Evolutionary conservation across 2,113 vertebrate species (phyloP).

Genomic region (Pundamilia nyererei): DNA sequence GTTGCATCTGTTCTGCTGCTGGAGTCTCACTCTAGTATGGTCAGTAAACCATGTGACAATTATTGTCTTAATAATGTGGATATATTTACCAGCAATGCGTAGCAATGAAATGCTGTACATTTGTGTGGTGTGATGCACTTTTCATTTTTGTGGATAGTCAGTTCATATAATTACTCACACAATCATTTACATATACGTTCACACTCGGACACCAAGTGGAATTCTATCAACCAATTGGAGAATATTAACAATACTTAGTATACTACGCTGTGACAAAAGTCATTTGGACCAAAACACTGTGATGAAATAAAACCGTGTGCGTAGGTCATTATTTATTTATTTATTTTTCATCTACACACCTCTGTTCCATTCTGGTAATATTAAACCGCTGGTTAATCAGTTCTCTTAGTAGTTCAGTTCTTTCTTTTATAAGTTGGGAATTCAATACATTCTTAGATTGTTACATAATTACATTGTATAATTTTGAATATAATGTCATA

Average conservation of each 20-base stretch:
- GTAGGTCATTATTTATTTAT: background rate
- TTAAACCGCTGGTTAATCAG: background rate
- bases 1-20: background rate
- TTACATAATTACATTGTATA: background rate
- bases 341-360: background rate
- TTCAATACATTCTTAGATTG: background rate
- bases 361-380: background rate
- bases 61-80: background rate
- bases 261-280: background rate
- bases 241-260: rapidly evolving
- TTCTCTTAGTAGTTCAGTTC: background rate
- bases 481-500: background rate
- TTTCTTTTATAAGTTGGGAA: background rate
- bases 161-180: background rate
- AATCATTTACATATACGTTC: background rate
- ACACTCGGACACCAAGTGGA: background rate
- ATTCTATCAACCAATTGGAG: background rate
- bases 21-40: background rate
- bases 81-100: background rate
- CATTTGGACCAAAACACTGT: background rate
- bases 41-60: background rate
- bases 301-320: background rate
- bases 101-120: background rate
- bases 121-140: background rate
- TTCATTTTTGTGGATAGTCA: background rate